Percentiles rank a stretch among this genome's conserved stretches.
Conservation (phyloP, 1,140 invertebrate species). For the Metaphire vulgaris region DNA sequence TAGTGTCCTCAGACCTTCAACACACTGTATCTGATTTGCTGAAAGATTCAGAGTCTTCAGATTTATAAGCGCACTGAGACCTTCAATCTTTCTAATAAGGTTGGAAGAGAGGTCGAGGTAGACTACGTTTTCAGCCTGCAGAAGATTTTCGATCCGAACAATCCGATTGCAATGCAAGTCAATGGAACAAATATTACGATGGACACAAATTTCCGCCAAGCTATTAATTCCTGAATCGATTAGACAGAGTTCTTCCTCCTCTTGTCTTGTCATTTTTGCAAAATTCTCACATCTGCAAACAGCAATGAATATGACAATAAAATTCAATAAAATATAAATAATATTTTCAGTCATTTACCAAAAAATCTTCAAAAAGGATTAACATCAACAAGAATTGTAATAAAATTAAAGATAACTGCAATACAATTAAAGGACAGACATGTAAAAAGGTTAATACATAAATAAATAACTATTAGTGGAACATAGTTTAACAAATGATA, state of each 20-base stretch:
- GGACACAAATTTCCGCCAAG: neutral
- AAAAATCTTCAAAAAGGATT: too few species aligned
- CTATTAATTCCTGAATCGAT: neutral
- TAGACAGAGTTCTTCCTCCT: conserved; percentile 2
- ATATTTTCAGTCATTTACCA: too few species aligned
- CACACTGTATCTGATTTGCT: neutral
- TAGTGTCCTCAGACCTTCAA: conserved; percentile 11
- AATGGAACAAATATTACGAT: neutral
- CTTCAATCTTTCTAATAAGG: neutral
- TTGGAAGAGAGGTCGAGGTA: conserved; percentile 16
- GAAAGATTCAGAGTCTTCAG: conserved; percentile 11
- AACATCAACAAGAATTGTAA: too few species aligned
- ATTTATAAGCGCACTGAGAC: neutral
- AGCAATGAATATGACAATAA: too few species aligned
- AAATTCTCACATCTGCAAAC: too few species aligned
- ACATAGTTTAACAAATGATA: too few species aligned
- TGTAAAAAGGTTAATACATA: too few species aligned
- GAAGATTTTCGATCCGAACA: neutral
- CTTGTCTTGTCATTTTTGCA: neutral
- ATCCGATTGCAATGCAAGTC: neutral
- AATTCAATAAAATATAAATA: too few species aligned
- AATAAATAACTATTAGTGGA: too few species aligned
- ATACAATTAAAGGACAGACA: too few species aligned
- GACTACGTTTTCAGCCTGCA: neutral
- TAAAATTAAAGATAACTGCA: too few species aligned